These are phyloP conservation scores for Heteromyza rotundicornis DNA, from an alignment of 2,888 invertebrate species.

Conservation along the genomic window DNA sequence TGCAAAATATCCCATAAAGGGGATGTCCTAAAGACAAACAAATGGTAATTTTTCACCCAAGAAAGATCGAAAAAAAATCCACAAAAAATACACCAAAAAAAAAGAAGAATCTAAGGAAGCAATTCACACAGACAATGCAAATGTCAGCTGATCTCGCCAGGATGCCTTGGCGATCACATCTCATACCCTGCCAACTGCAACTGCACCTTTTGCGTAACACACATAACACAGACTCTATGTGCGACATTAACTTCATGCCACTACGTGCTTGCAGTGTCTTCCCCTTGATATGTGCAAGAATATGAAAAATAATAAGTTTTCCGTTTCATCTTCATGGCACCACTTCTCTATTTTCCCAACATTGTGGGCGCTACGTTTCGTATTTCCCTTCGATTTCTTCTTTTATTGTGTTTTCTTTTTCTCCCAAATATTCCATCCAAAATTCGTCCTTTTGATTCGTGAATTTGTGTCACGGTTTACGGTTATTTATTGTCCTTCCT, in stretches of 20 bases:
- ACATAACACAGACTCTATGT: background rate
- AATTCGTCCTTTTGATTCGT: background rate
- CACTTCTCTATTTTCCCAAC: background rate
- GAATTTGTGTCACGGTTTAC: conserved; percentile 33
- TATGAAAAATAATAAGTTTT: background rate
- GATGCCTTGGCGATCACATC: background rate
- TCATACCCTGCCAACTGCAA: background rate
- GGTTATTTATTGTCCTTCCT: conserved; percentile 34
- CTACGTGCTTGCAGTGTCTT: too few species aligned
- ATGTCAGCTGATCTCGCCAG: background rate
- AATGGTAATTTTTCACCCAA: conserved; percentile 7
- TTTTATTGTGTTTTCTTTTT: background rate
- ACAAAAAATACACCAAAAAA: too few species aligned
- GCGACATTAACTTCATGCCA: background rate
- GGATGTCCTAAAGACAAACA: background rate
- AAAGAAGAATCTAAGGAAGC: too few species aligned
- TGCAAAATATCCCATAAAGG: background rate
- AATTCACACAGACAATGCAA: background rate
- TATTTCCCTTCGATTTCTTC: background rate
- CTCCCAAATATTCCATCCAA: too few species aligned
- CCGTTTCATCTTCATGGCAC: background rate
- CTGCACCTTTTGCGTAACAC: background rate
- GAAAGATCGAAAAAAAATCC: too few species aligned
- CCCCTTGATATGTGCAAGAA: too few species aligned
- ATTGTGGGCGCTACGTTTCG: conserved; percentile 3